phyloP scores from a whole-genome alignment of 2,113 vertebrate species.

The Eudyptes chrysolophus region DNA sequence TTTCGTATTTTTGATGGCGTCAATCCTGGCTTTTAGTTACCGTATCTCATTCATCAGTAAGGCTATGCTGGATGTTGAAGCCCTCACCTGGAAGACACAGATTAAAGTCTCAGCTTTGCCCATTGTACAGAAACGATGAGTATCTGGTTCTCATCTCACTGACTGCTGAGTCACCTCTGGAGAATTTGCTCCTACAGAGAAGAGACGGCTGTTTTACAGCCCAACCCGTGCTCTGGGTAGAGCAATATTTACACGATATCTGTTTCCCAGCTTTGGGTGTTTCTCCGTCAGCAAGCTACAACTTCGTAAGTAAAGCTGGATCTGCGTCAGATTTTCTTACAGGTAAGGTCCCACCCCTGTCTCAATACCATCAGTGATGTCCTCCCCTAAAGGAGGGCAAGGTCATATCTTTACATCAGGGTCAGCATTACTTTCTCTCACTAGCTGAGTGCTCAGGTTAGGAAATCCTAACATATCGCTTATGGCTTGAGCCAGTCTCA shows the following conservation, averaged over 20 bases:
- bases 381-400: not conserved
- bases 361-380: not conserved
- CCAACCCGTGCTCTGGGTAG: not conserved
- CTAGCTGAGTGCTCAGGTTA: not conserved
- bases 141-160: not conserved
- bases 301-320: not conserved
- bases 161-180: not conserved
- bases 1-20: not conserved
- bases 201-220: not conserved
- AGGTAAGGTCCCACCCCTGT: not conserved
- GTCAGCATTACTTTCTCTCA: not conserved
- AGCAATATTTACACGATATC: not conserved
- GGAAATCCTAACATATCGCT: not conserved
- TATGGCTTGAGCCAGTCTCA: not conserved
- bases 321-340: not conserved
- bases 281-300: not conserved
- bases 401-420: not conserved
- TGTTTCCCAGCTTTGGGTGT: not conserved
- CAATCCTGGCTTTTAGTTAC: not conserved
- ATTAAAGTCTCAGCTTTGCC: not conserved
- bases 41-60: not conserved
- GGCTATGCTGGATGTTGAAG: not conserved
- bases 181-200: not conserved
- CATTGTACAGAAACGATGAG: rapidly evolving
- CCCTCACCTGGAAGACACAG: not conserved